A percentile compares a stretch with the other conserved stretches of the same genome.
Conservation (phyloP, 2,888 invertebrate species). For the Cyclophora albipunctata region DNA sequence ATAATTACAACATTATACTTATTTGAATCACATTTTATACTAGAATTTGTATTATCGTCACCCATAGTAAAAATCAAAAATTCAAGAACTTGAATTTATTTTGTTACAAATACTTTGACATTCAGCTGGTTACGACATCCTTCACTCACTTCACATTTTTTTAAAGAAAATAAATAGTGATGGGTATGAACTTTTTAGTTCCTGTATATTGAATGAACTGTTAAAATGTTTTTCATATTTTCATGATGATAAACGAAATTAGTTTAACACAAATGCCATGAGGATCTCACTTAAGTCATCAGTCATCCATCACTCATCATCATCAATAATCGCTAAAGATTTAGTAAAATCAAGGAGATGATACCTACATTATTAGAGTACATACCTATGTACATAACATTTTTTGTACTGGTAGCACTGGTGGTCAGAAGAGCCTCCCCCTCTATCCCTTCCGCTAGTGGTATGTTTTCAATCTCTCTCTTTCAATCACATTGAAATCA, state of each 20-base stretch:
- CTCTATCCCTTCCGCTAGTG: constrained; percentile 31
- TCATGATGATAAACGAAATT: background rate
- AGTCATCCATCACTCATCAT: too few relatives aligned
- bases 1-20: constrained; percentile 85
- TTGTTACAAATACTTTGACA: constrained; percentile 52
- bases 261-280: too few relatives aligned
- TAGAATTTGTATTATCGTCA: constrained; percentile 69
- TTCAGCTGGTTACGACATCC: constrained; percentile 55
- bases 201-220: background rate
- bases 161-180: background rate
- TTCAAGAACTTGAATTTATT: constrained; percentile 34
- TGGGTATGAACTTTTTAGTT: background rate
- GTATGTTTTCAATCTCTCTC: constrained; percentile 26
- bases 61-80: constrained; percentile 63
- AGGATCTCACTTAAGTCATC: too few relatives aligned
- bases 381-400: too few relatives aligned
- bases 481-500: constrained; percentile 21
- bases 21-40: constrained; percentile 63
- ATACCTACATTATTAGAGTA: too few relatives aligned
- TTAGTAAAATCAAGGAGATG: too few relatives aligned
- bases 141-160: constrained; percentile 7
- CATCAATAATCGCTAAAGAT: too few relatives aligned
- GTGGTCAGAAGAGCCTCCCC: background rate
- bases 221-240: background rate
- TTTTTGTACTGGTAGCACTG: too few relatives aligned